A percentile compares a stretch with the other conserved stretches of the same genome.
phyloP scores from a whole-genome alignment of 1,140 invertebrate genomes.

The Anagrus nilaparvatae region DNA sequence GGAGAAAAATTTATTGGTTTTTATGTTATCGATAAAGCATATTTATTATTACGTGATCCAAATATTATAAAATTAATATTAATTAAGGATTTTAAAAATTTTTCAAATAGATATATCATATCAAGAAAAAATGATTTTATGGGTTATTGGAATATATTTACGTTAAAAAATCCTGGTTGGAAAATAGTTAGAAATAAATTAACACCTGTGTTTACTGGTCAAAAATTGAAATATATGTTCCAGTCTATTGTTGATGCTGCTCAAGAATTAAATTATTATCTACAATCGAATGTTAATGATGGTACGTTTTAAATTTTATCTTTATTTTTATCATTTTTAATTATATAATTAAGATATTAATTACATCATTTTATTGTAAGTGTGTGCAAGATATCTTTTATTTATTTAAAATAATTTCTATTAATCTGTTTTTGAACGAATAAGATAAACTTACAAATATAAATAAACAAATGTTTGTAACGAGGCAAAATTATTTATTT shows the following conservation, averaged over 20 bases:
- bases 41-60: conserved; percentile 36
- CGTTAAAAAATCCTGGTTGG: conserved; percentile 32
- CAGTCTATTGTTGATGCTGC: conserved; percentile 35
- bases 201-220: conserved; percentile 35
- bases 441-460: neutral
- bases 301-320: no score
- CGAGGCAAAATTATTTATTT: neutral
- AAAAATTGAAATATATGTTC: conserved; percentile 37
- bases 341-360: no score
- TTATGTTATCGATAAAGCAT: conserved; percentile 31
- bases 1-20: conserved; percentile 27
- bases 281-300: conserved; percentile 19
- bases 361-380: no score
- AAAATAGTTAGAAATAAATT: conserved; percentile 34
- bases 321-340: no score
- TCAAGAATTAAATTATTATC: conserved; percentile 26
- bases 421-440: no score
- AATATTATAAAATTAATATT: conserved; percentile 38
- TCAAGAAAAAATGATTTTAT: conserved; percentile 22
- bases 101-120: conserved; percentile 25
- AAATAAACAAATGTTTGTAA: neutral
- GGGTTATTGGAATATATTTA: conserved; percentile 27
- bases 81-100: conserved; percentile 41
- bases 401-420: no score
- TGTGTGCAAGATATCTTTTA: neutral